A percentile compares a stretch with the other conserved stretches of the same genome.
phyloP scores from a whole-genome alignment of 2,888 invertebrate species.

The Orchesellides sinensis region DNA sequence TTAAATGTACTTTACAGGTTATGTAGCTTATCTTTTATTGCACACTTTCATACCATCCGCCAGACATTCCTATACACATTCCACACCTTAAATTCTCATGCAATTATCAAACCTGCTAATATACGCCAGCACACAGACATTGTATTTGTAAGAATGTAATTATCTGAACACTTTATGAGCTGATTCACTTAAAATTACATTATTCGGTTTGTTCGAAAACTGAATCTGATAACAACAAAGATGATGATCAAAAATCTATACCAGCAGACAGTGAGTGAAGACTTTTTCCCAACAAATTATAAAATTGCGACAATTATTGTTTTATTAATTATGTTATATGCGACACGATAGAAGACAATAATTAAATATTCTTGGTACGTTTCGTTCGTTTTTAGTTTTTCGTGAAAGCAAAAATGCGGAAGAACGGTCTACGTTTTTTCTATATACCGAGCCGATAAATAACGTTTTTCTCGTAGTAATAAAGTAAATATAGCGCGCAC shows the following conservation, averaged over 20 bases:
- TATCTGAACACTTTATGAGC: too few relatives aligned
- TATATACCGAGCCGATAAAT: constrained; percentile 22
- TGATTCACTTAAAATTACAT: background rate
- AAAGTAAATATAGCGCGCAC: background rate
- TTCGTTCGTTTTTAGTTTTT: constrained; percentile 13
- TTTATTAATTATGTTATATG: constrained; percentile 5
- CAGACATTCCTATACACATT: too few relatives aligned
- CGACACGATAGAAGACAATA: background rate
- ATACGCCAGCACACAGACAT: too few relatives aligned
- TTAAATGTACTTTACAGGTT: too few relatives aligned
- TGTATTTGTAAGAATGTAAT: too few relatives aligned
- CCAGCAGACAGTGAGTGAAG: background rate
- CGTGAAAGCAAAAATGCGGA: constrained; percentile 40
- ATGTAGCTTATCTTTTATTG: too few relatives aligned
- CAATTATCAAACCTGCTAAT: too few relatives aligned
- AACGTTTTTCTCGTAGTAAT: constrained; percentile 20
- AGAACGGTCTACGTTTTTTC: constrained; percentile 59
- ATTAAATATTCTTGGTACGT: background rate
- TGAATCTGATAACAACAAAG: background rate
- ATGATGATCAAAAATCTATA: constrained; percentile 2
- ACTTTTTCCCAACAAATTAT: background rate
- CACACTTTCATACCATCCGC: too few relatives aligned
- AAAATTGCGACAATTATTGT: constrained; percentile 2
- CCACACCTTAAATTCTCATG: too few relatives aligned
- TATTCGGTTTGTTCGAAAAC: too few relatives aligned